phyloP scores from a whole-genome alignment of 2,888 invertebrate species.

The Pristionchus entomophagus region DNA sequence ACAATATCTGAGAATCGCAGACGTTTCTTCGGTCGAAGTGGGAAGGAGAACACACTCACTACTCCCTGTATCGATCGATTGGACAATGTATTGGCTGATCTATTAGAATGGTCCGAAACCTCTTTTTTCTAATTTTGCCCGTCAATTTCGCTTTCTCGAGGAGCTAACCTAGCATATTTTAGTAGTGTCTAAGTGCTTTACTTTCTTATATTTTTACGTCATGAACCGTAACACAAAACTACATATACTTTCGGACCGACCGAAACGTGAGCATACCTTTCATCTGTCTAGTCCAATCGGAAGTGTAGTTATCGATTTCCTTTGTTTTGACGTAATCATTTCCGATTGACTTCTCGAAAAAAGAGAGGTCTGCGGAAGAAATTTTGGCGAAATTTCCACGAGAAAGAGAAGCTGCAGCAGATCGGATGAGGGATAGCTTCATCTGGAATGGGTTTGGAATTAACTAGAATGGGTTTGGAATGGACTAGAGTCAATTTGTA shows the following conservation, averaged over 20 bases:
- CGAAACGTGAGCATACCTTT: constrained; percentile 32
- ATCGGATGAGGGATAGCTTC: constrained; percentile 1
- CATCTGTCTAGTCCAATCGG: constrained; percentile 85
- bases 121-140: too few species aligned
- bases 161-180: too few species aligned
- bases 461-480: too few species aligned
- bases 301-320: constrained; percentile 88
- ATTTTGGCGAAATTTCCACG: constrained; percentile 51
- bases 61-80: constrained; percentile 81
- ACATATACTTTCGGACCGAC: background rate
- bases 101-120: too few species aligned
- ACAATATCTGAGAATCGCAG: constrained; percentile 88
- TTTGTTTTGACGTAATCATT: constrained; percentile 83
- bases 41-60: constrained; percentile 90
- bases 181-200: too few species aligned
- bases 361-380: constrained; percentile 79
- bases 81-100: background rate
- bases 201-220: too few species aligned
- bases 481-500: too few species aligned
- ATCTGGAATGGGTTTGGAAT: background rate
- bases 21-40: constrained; percentile 88
- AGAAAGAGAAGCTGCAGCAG: background rate
- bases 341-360: constrained; percentile 83
- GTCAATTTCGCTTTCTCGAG: too few species aligned
- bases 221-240: background rate